Evolutionary conservation across 1,140 invertebrate species (phyloP), one percentile per base, ranked within the genome.

Genomic region (Gonioctena quinquepunctata): DNA sequence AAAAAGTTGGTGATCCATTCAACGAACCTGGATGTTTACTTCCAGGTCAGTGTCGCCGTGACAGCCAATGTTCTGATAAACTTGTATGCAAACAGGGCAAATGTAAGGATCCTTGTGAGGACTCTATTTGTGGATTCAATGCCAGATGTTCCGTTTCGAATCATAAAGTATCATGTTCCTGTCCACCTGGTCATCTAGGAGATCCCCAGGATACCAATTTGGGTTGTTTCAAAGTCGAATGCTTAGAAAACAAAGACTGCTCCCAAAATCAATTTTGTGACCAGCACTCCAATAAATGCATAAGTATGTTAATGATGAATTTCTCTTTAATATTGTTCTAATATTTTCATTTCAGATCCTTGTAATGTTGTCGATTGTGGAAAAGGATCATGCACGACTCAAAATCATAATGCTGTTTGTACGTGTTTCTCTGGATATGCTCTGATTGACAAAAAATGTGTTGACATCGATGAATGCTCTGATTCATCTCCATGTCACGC

Each of bases 191-290:
- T 16, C 91, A 91, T 80, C 85, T 94, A 11, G 94, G 94, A 3
- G 93, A 96, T 85, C 88, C 93, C 1, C 87, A 88, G 69, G 90
- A 93, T 81, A 82, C 85, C 48, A 86, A 85, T 69, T 85, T 92
- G 8, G 92, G 92, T 7, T 94, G 93, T 75, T 94, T 93, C 82
- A 91, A 91, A 85, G 93, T 94, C 1, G 94, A 95, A 85, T 96
- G 94, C 81, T 83, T 92, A 1, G 86, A 87, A 5, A 88, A 93
- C 82, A 87, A 87, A 27, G 93, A 95, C 62, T 96, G 94, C 80
- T 82, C 90, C 1, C 81, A 76, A 11, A 91, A 93, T 72, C 92
- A 91, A 82, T 88, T 88, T 66, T 96, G 94, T 77, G 90, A 94
- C 78, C 75, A 79, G 5, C 86, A 89, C 73, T 89, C 84, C 16